Evolutionary conservation across 1,140 invertebrate genomes (phyloP).

Genomic region (Drosophila serrata): DNA sequence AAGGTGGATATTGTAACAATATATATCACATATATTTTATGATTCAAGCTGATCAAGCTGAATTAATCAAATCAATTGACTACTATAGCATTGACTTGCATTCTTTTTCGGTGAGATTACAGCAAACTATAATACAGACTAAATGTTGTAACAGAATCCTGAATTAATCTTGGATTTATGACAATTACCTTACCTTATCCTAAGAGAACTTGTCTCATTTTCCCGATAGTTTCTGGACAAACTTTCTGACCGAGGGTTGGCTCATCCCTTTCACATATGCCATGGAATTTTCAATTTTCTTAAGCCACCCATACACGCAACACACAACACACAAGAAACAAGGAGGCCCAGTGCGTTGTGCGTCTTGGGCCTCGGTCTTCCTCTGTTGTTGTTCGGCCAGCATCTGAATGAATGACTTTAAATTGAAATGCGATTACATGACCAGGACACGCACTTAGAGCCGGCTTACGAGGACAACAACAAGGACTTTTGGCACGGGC

Average conservation of each 20-base stretch:
- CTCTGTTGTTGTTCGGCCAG: slow-evolving; percentile 48
- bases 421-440: slow-evolving; percentile 83
- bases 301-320: slow-evolving; percentile 32
- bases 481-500: slow-evolving; percentile 18
- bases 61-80: not conserved
- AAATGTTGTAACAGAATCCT: not conserved
- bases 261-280: slow-evolving; percentile 31
- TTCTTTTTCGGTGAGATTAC: too few relatives aligned
- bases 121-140: too few relatives aligned
- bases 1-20: too few relatives aligned
- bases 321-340: not conserved
- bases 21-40: too few relatives aligned
- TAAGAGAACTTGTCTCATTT: slow-evolving; percentile 1
- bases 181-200: not conserved
- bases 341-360: not conserved
- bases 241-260: not conserved
- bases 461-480: slow-evolving; percentile 60
- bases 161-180: not conserved
- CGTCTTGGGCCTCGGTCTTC: slow-evolving; percentile 10
- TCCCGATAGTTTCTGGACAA: slow-evolving; percentile 15
- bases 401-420: slow-evolving; percentile 75
- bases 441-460: slow-evolving; percentile 79
- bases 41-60: not conserved
- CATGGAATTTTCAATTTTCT: slow-evolving; percentile 79
- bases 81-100: too few relatives aligned